These are phyloP conservation scores for Argyresthia goedartella DNA, from an alignment of 2,888 invertebrate species.

Conservation along the genomic window DNA sequence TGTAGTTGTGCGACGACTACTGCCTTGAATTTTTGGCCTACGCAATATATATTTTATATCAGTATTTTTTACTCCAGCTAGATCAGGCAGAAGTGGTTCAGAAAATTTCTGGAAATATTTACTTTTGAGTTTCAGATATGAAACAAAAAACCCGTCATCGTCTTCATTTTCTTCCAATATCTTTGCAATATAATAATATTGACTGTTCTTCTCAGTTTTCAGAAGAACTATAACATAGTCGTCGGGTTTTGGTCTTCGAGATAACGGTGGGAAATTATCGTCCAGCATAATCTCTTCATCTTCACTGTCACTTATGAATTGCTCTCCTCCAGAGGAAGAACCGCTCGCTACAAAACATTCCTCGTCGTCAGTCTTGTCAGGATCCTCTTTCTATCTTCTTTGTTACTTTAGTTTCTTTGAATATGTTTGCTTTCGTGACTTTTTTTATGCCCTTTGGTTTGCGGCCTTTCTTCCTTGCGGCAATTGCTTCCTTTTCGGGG, in stretches of 20 bases:
- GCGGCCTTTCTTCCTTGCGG: too few relatives aligned
- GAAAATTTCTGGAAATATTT: background rate
- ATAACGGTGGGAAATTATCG: background rate
- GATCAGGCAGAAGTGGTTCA: background rate
- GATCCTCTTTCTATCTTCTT: background rate
- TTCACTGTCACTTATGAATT: background rate
- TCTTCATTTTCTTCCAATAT: background rate
- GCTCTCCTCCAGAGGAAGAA: background rate
- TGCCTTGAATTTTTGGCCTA: background rate
- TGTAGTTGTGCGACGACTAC: too few relatives aligned
- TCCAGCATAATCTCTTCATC: background rate
- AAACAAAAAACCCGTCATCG: background rate
- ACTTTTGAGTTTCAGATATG: background rate
- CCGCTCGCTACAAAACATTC: too few relatives aligned
- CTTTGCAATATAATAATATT: background rate
- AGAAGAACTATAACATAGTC: conserved; percentile 1
- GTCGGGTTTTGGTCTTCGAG: background rate
- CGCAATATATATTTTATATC: background rate
- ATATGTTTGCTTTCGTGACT: background rate
- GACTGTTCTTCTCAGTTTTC: background rate
- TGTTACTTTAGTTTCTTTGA: background rate
- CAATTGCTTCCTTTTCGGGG: conserved; percentile 4
- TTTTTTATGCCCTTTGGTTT: background rate
- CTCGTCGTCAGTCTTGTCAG: background rate
- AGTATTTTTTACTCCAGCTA: background rate